Base-by-base conservation (phyloP, 2,797 vertebrate species). In the Thamnophis elegans region DNA sequence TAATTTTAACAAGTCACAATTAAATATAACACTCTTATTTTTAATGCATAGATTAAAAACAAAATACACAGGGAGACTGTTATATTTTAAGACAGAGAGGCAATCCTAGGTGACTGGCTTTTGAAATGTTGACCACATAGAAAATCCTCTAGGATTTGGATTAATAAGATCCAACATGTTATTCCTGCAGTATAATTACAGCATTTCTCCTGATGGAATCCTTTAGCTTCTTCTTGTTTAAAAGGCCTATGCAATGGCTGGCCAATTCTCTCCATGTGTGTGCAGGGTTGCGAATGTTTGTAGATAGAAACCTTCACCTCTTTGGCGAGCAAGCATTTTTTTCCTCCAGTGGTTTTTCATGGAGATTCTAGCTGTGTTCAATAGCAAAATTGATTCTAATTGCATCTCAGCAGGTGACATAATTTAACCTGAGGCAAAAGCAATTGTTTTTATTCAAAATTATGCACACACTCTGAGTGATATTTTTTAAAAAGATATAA, bases 311-410 rank as follows among this genome's bases (percentile, higher is more conserved):
- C 22, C 9, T 93, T 68, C 92, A 89, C 88, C 22, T 90, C 12
- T 91, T 90, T 68, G 53, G 55, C 53, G 87, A 91, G 22, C 62
- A 22, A 91, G 6, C 89, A 82, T 87, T 93, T 96, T 94, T 94
- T 36, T 42, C 94, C 93, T 94, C 82, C 58, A 28, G 92, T 92
- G 96, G 95, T 88, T 93, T 96, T 97, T 95, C 94, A 96, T 96
- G 94, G 95, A 95, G 91, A 89, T 94, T 86, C 94, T 96, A 53
- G 78, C 95, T 96, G 93, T 96, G 94, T 93, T 96, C 94, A 95
- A 26, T 91, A 95, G 94, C 54, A 55, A 96, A 95, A 96, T 93
- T 91, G 93, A 95, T 95, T 96, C 95, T 96, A 97, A 97, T 95
- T 97, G 92, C 93, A 94, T 96, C 95, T 82, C 94, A 97, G 95